phyloP scores from a whole-genome alignment of 2,797 vertebrate species.

The Leptodactylus fallax region DNA sequence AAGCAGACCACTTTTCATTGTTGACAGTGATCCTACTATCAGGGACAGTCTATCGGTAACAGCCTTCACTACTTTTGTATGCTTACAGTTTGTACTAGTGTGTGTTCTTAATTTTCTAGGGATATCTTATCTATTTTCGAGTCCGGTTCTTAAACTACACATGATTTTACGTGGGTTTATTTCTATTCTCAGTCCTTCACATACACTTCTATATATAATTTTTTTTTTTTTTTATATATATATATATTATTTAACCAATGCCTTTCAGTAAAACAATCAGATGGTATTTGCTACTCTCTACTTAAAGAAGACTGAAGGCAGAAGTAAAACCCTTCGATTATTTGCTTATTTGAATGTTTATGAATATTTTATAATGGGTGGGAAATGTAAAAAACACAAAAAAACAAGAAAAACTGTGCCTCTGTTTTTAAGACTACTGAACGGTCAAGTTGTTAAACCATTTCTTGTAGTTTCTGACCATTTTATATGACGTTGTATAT shows the following conservation, averaged over 20 bases:
- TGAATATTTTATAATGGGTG: slow-evolving; percentile 83
- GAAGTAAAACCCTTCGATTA: slow-evolving; percentile 78
- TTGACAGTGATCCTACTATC: slow-evolving; percentile 80
- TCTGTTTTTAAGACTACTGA: slow-evolving; percentile 90
- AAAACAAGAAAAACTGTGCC: slow-evolving; percentile 84
- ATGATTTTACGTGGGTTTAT: slow-evolving; percentile 21
- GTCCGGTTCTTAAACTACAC: slow-evolving; percentile 5
- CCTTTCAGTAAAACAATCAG: slow-evolving; percentile 72
- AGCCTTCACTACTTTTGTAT: slow-evolving; percentile 83
- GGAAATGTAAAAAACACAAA: slow-evolving; percentile 66
- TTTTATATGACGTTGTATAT: slow-evolving; percentile 89
- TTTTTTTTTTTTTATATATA: neutral
- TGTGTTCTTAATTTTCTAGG: slow-evolving; percentile 78
- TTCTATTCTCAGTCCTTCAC: slow-evolving; percentile 28
- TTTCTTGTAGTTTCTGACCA: slow-evolving; percentile 88
- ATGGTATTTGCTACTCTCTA: slow-evolving; percentile 75
- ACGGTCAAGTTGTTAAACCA: slow-evolving; percentile 85
- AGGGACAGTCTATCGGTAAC: slow-evolving; percentile 87
- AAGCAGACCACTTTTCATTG: neutral
- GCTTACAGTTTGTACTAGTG: slow-evolving; percentile 83
- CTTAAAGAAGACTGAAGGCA: slow-evolving; percentile 74
- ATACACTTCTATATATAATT: neutral
- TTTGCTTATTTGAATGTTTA: slow-evolving; percentile 90
- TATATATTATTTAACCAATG: slow-evolving; percentile 30
- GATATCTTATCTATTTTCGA: slow-evolving; percentile 51